A percentile compares a stretch with the other conserved stretches of the same genome.
These are phyloP conservation scores for Ammodytes marinus DNA, from an alignment of 2,113 vertebrate species.

Conservation along the genomic window DNA sequence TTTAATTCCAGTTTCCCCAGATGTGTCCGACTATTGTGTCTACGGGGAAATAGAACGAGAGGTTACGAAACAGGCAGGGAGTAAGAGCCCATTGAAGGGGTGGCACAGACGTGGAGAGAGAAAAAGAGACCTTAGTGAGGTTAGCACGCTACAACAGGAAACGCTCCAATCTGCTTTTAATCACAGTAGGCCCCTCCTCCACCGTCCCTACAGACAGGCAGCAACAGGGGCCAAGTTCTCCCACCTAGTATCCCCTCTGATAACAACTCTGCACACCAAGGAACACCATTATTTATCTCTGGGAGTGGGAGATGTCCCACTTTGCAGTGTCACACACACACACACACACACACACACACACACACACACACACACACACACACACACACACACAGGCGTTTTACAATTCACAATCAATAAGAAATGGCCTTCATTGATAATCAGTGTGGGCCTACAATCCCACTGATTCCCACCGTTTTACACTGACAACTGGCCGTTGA, in stretches of 20 bases:
- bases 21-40: conserved; percentile 75
- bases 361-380: too few relatives aligned
- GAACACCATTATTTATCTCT: conserved; percentile 28
- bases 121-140: conserved; percentile 65
- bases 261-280: conserved; percentile 31
- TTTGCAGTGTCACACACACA: background rate
- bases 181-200: conserved; percentile 81
- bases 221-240: conserved; percentile 49
- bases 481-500: conserved; percentile 30
- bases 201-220: conserved; percentile 49
- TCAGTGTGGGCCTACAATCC: background rate
- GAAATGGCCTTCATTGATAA: conserved; percentile 2
- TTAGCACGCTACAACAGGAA: conserved; percentile 90
- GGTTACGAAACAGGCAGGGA: conserved; percentile 10
- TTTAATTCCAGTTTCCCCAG: conserved; percentile 61
- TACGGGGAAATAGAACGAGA: conserved; percentile 38
- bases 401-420: background rate
- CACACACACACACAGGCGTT: background rate
- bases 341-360: background rate
- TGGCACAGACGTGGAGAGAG: conserved; percentile 41
- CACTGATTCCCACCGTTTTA: conserved; percentile 22
- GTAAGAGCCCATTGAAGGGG: conserved; percentile 57
- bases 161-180: conserved; percentile 91
- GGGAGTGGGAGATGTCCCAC: background rate
- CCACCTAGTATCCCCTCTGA: conserved; percentile 54